Conservation (phyloP, 2,113 vertebrate genomes). For the Euleptes europaea region DNA sequence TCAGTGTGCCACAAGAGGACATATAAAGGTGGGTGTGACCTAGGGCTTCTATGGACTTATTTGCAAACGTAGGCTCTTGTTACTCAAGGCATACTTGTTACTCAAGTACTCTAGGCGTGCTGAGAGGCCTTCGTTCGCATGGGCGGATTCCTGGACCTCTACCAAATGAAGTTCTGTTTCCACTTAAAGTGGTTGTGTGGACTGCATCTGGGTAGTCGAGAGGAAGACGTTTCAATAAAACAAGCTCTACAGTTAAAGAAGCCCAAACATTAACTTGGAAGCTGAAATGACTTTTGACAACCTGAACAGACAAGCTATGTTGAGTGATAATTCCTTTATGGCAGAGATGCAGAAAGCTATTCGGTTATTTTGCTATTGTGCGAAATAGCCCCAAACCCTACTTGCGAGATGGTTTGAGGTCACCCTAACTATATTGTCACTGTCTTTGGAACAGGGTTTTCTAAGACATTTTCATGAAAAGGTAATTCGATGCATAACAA, state of each 20-base stretch:
- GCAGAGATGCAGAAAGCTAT: background rate
- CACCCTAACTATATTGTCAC: background rate
- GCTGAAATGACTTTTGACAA: background rate
- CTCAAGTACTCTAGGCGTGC: background rate
- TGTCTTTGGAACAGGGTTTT: background rate
- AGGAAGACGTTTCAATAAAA: background rate
- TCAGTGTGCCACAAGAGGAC: background rate
- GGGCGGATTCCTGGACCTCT: background rate
- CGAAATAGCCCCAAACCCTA: background rate
- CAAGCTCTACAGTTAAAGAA: background rate
- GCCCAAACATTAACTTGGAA: background rate
- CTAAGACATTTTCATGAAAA: background rate
- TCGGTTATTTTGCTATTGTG: background rate
- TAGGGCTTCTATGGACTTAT: background rate
- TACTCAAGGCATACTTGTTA: background rate
- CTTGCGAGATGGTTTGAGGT: background rate
- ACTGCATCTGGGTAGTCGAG: background rate
- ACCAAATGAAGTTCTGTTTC: background rate
- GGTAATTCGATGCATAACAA: background rate
- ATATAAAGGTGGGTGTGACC: background rate
- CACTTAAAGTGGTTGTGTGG: background rate
- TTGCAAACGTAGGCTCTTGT: background rate
- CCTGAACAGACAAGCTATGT: background rate
- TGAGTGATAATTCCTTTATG: background rate
- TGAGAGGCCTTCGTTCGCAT: background rate